Base-by-base conservation (phyloP, 2,888 invertebrate genomes). In the Pseudeuparius sepicola region DNA sequence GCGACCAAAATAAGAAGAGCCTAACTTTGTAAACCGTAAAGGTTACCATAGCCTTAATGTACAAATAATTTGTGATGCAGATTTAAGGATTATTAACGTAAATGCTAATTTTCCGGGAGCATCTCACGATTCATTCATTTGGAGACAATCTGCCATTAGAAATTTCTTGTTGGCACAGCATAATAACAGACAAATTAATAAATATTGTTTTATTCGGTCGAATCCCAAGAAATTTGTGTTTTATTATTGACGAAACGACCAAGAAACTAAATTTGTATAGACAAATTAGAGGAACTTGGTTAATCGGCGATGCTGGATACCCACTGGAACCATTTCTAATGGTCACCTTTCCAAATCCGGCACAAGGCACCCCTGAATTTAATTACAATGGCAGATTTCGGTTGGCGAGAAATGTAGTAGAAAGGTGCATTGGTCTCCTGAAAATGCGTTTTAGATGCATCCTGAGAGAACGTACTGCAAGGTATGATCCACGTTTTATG, bases 261-360 rank as follows among this genome's bases (percentile, higher is more conserved):
- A n/a, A n/a, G n/a, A n/a, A n/a, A n/a, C n/a, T n/a, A n/a, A n/a
- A n/a, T n/a, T n/a, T n/a, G n/a, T n/a, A n/a, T n/a, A n/a, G n/a
- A n/a, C n/a, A n/a, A n/a, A n/a, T 37, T 30, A 13, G 31, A 29
- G 11, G 26, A 6, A 26, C 9, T 3, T 40, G 40, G 29, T 25
- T 40, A 18, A 13, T 40, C 7, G 40, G 34, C 13, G 40, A 40
- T 29, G 31, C 37, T 10, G 40, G 32, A 23, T 39, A 39, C 24
- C 40, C 40, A 3, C 24, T 38, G 13, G 10, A 18, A 10, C 36
- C 36, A 13, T 16, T 27, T 29, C 13, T 39, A 26, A 37, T 39
- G 28, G 29, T 29, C 5, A 36, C 36, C 3, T 18, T 37, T 31
- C n/a, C 4, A 16, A n/a, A n/a, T n/a, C n/a, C n/a, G n/a, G n/a